Base-by-base conservation (phyloP, 2,113 vertebrate species). In the Chamaetylas fuelleborni region DNA sequence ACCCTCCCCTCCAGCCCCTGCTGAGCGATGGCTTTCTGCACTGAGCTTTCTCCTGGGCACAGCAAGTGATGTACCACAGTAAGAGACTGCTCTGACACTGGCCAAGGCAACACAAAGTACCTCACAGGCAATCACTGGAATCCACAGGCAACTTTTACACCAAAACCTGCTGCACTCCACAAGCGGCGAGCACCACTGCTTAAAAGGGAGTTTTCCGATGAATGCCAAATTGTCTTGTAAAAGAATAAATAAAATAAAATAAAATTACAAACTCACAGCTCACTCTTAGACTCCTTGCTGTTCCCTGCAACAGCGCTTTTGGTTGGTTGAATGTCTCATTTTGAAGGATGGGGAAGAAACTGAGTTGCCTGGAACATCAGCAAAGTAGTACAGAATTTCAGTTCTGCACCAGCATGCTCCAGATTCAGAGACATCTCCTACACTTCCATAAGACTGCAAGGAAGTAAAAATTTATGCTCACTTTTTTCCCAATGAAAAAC, bases 1-100 rank as follows among this genome's bases (percentile, higher is more conserved):
- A 82, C 71, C 85, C 92, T 88, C 19, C 58, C 92, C 64, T 88
- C 40, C 88, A 94, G 87, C 22, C 64, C 45, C 60, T 86, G 79
- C 57, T 31, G 20, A 88, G 53, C 1, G 5, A 43, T 8, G 48
- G 64, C 45, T 93, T 88, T 76, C 93, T 54, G 71, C 60, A 90
- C 1, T 2, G 40, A 74, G 72, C 66, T 84, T 31, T 12, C 56
- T 69, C 22, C 6, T 33, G 57, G 5, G 34, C 0, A 7, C 2
- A 57, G 50, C n/a, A 22, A 34, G 29, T 2, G 2, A 60, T 15
- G 72, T 2, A n/a, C 28, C 61, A 17, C 66, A 8, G 36, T 5
- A 8, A 67, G 42, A 45, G 47, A 14, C 50, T 40, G 51, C 38
- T 29, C 33, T 33, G 69, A 60, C 14, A 13, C 12, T 2, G 10